Conservation (phyloP, 2,113 vertebrate species). For the Apistogramma diplotaenia region DNA sequence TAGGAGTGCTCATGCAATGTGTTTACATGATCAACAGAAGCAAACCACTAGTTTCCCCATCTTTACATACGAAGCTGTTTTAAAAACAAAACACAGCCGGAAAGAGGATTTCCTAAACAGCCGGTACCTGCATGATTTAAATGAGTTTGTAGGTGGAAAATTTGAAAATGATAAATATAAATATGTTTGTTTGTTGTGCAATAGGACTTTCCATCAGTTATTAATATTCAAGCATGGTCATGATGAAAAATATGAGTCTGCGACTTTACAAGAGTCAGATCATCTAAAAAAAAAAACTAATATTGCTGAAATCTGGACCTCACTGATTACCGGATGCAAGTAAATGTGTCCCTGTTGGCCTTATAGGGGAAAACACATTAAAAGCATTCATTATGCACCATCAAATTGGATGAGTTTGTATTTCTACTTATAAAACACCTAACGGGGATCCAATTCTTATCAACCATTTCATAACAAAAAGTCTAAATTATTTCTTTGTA, state of each 20-base stretch:
- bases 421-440: neutral
- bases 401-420: neutral
- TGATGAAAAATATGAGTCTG: no score
- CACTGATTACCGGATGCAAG: neutral
- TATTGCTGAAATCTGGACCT: neutral
- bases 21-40: neutral
- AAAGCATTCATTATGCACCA: neutral
- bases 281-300: no score
- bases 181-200: no score
- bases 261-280: no score
- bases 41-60: neutral
- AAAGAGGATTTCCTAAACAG: neutral
- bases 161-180: no score
- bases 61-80: neutral
- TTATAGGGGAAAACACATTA: neutral
- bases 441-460: neutral
- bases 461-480: neutral
- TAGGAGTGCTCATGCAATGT: no score
- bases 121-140: neutral
- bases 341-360: neutral
- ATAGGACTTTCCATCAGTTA: no score
- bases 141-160: no score
- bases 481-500: neutral
- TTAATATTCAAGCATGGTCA: no score
- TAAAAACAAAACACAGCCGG: neutral